Evolutionary conservation across 23 tunicate genomes (phyloP).

Genomic region (Styela clava): DNA sequence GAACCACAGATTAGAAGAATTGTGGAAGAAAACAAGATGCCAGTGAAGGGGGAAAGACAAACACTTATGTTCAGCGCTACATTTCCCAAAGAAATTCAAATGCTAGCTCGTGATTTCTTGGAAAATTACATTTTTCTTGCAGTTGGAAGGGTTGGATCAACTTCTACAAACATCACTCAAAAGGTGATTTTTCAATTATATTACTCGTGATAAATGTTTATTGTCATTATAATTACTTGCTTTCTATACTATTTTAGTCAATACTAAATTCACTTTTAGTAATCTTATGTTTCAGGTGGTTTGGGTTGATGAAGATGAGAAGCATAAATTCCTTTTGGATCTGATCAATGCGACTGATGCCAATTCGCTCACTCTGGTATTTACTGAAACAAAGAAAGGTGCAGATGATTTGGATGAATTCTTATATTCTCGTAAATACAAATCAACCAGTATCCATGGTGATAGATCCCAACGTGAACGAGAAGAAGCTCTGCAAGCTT

Average conservation of each 20-base stretch:
- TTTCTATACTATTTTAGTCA: no score
- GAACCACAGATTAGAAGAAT: constrained; percentile 98
- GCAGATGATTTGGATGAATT: constrained; percentile 97
- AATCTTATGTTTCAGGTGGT: constrained; percentile 37
- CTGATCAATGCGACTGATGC: constrained; percentile 97
- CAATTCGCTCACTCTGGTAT: constrained; percentile 84
- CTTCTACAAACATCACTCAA: constrained; percentile 99
- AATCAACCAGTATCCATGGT: constrained; percentile 97
- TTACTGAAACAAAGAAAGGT: constrained; percentile 99
- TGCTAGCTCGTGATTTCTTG: constrained; percentile 94
- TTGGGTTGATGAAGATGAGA: constrained; percentile 99
- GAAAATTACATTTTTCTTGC: constrained; percentile 98
- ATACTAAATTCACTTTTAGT: no score
- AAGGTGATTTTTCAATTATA: constrained; percentile 41
- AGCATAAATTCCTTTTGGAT: constrained; percentile 94
- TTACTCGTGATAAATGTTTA: no score
- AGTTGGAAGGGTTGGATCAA: constrained; percentile 98
- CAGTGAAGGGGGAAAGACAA: constrained; percentile 85
- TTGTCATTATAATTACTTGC: no score
- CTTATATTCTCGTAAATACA: constrained; percentile 86
- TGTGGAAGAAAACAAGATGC: constrained; percentile 96
- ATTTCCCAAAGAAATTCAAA: constrained; percentile 98
- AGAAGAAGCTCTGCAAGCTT: constrained; percentile 91
- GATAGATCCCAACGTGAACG: constrained; percentile 94
- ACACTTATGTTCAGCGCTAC: constrained; percentile 99